Base-by-base conservation (phyloP, 1,140 invertebrate genomes). In the Atta colombica region DNA sequence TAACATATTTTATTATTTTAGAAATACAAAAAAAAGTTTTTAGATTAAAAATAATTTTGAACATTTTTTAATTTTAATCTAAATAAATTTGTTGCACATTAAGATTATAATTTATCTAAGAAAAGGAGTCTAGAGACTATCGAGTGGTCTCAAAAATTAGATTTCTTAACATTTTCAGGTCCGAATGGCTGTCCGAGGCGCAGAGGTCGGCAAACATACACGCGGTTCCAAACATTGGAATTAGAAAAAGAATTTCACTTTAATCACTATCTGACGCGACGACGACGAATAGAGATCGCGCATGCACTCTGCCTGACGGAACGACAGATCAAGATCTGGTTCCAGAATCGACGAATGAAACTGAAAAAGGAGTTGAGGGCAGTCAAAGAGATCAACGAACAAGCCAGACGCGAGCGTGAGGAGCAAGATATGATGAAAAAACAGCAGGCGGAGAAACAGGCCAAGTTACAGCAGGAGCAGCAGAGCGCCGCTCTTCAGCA, bases 161-260 rank as follows among this genome's bases (percentile, higher is more conserved):
- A 84, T 80, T 88, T 91, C 65, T 85, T 85, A 75, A 84, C 88
- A 60, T 88, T 97, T 97, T 89, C 97, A 98, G 99, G 99, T 95
- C 99, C 99, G 51, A 99, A 99, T 94, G 98, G 98, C 63, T 99
- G 99, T 95, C 99, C 99, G 80, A 96, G 99, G 93, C 97, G 99
- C 93, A 96, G 99, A 92, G 99, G 99, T 71, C 96, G 99, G 85
- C 99, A 99, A 95, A 99, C 99, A 3, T 99, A 99, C 96, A 99
- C 99, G 82, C 97, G 98, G 91, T 99, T 99, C 96, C 98, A 99
- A 95, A 99, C 98, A 1, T 95, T 99, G 93, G 98, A 99, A 94
- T 96, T 99, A 94, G 99, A 99, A 95, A 99, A 99, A 95, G 99
- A 99, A 96, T 99, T 99, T 95, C 99, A 99, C 95, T 99, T 99